phyloP scores from a whole-genome alignment of 2,888 invertebrate genomes.

The Brachypterus glaber region DNA sequence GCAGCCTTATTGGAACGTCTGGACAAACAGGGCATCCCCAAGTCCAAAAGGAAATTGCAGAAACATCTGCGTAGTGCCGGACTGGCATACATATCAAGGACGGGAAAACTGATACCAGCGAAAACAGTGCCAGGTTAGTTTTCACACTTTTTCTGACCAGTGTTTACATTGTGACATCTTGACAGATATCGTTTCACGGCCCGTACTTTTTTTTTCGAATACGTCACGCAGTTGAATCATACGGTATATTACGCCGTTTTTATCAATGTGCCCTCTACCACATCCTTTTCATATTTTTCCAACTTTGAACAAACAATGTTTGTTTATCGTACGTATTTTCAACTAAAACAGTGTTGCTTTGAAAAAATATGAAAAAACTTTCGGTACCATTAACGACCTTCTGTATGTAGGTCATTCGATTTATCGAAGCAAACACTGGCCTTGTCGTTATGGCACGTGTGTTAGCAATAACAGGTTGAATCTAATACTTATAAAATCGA shows the following conservation, averaged over 20 bases:
- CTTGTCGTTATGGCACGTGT: constrained; percentile 37
- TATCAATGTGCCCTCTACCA: constrained; percentile 12
- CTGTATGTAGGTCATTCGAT: constrained; percentile 38
- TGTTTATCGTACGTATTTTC: too few species aligned
- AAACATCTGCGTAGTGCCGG: constrained; percentile 43
- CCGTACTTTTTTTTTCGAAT: constrained; percentile 19
- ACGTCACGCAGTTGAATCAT: constrained; percentile 25
- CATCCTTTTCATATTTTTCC: too few species aligned
- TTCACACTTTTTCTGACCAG: background rate
- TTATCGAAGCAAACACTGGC: constrained; percentile 35
- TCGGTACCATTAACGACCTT: constrained; percentile 32
- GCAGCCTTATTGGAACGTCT: constrained; percentile 35
- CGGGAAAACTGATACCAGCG: constrained; percentile 43
- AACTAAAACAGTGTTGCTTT: background rate
- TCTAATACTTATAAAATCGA: too few species aligned
- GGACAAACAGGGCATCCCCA: constrained; percentile 38
- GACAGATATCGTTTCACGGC: constrained; percentile 24
- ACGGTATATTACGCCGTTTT: constrained; percentile 24
- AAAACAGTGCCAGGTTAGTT: constrained; percentile 43
- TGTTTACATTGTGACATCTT: constrained; percentile 35
- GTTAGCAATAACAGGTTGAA: constrained; percentile 27
- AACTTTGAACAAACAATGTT: too few species aligned
- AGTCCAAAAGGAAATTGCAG: constrained; percentile 41
- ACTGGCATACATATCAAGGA: constrained; percentile 42
- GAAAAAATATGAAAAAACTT: constrained; percentile 4